Conservation (phyloP, 2,888 invertebrate species). For the Lysandra bellargus region DNA sequence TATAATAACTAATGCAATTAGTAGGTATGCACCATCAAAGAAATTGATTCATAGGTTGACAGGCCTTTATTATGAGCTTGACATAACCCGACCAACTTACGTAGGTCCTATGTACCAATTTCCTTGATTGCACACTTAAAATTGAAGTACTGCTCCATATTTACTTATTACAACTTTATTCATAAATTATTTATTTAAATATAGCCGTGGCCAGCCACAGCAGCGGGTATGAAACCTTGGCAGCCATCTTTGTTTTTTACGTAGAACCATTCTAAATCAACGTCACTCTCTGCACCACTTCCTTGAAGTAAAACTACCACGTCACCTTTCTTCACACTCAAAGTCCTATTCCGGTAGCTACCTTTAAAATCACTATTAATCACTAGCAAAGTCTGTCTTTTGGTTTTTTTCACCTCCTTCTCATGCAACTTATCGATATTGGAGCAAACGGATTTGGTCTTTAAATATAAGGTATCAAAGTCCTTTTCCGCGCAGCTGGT, state of each 20-base stretch:
- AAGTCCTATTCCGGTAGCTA: conserved; percentile 79
- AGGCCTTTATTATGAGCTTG: no score
- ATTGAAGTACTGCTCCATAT: not conserved
- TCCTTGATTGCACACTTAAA: not conserved
- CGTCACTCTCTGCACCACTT: conserved; percentile 66
- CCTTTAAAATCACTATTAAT: conserved; percentile 84
- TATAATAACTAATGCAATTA: no score
- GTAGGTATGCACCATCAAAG: no score
- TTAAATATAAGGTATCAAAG: conserved; percentile 86
- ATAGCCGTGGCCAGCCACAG: conserved; percentile 88
- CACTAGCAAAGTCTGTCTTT: conserved; percentile 85
- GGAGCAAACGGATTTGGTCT: conserved; percentile 69
- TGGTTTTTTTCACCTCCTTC: conserved; percentile 54
- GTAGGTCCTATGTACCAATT: no score
- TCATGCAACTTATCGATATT: conserved; percentile 56
- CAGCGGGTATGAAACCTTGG: conserved; percentile 89
- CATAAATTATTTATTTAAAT: conserved; percentile 65
- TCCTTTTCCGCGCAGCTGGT: conserved; percentile 84
- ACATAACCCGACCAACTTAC: not conserved
- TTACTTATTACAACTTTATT: not conserved
- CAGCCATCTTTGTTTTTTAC: conserved; percentile 85
- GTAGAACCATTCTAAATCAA: conserved; percentile 88
- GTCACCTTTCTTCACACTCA: conserved; percentile 86
- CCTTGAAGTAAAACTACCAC: conserved; percentile 85
- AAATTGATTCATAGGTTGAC: no score